Percentiles rank a stretch among this genome's conserved stretches.
Conservation (phyloP, 1,140 invertebrate species). For the Drosophila setifemur region DNA sequence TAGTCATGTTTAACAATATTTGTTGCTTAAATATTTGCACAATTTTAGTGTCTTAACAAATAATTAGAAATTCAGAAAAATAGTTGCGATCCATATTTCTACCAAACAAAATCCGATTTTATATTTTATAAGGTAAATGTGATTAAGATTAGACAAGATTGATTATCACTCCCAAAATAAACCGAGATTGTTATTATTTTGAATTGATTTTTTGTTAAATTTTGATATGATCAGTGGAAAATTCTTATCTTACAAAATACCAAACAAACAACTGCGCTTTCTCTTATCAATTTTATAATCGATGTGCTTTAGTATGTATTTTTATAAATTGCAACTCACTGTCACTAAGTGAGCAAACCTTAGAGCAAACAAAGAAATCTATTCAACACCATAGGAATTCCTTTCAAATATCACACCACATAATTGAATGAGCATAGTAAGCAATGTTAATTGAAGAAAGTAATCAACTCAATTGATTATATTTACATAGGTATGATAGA, state of each 20-base stretch:
- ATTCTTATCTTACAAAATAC: not conserved
- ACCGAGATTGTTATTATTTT: too few species aligned
- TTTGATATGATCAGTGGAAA: not conserved
- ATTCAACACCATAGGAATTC: not conserved
- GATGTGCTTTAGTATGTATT: not conserved
- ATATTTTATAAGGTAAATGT: too few species aligned
- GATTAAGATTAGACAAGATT: too few species aligned
- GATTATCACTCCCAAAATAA: too few species aligned
- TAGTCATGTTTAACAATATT: too few species aligned
- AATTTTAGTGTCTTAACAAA: too few species aligned
- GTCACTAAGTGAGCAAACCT: slow-evolving; percentile 5
- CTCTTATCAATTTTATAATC: slow-evolving; percentile 9
- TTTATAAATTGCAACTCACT: slow-evolving; percentile 4
- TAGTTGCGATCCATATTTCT: too few species aligned
- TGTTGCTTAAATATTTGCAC: too few species aligned
- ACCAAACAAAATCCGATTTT: too few species aligned
- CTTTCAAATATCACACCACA: slow-evolving; percentile 22
- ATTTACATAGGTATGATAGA: slow-evolving; percentile 22
- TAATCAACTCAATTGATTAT: slow-evolving; percentile 23
- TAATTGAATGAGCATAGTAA: not conserved
- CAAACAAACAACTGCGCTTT: not conserved
- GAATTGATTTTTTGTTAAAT: not conserved
- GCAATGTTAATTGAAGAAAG: slow-evolving; percentile 1
- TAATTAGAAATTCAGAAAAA: too few species aligned
- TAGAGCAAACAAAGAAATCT: not conserved